These are phyloP conservation scores for Prietella phreatophila DNA, from an alignment of 2,113 vertebrate genomes.

Conservation along the genomic window DNA sequence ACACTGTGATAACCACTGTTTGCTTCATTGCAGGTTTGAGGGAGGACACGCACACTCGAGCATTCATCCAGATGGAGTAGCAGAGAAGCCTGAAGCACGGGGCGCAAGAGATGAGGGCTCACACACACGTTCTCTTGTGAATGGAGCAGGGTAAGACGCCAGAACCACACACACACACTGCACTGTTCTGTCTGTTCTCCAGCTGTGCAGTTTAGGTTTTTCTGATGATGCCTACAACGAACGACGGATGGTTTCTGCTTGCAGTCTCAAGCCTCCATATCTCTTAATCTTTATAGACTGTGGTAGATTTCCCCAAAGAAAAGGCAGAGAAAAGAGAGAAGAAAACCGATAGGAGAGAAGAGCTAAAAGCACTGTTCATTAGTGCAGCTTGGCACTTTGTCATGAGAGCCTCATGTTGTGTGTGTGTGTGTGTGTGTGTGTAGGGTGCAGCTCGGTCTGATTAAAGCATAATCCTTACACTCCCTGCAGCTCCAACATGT, in stretches of 20 bases:
- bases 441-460: not conserved
- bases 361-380: slow-evolving; percentile 25
- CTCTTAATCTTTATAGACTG: slow-evolving; percentile 50
- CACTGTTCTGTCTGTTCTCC: not conserved
- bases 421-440: slow-evolving; percentile 34
- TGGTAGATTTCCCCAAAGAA: slow-evolving; percentile 13
- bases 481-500: slow-evolving; percentile 27
- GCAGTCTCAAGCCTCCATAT: not conserved
- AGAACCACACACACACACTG: not conserved
- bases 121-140: slow-evolving; percentile 61
- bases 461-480: slow-evolving; percentile 43
- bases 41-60: not conserved
- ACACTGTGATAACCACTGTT: not conserved
- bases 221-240: not conserved
- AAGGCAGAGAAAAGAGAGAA: not conserved
- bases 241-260: slow-evolving; percentile 1
- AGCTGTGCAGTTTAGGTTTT: not conserved
- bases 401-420: not conserved
- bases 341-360: slow-evolving; percentile 13
- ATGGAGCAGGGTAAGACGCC: slow-evolving; percentile 68
- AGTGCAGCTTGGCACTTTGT: slow-evolving; percentile 40
- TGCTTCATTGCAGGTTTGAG: slow-evolving; percentile 50
- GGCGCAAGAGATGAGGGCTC: slow-evolving; percentile 57
- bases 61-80: slow-evolving; percentile 40
- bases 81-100: not conserved